These are phyloP conservation scores for Trichomalopsis sarcophagae DNA, from an alignment of 1,140 invertebrate species.

Conservation along the genomic window DNA sequence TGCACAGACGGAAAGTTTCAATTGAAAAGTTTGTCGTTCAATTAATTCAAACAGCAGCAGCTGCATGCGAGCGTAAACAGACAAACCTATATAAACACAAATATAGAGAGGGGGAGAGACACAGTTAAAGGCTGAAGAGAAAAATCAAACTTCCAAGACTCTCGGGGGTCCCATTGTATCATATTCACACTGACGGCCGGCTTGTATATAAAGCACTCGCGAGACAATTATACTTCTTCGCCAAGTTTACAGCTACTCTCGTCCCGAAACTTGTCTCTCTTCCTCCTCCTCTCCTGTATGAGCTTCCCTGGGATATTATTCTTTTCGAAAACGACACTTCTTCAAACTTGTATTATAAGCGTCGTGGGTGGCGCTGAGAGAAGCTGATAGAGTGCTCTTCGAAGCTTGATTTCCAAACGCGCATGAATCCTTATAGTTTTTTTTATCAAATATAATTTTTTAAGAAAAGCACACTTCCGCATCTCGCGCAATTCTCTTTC, in stretches of 20 bases:
- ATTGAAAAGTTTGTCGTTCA: not conserved
- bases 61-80: not conserved
- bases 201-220: not conserved
- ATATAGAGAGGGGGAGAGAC: not conserved
- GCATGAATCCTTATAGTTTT: too few relatives aligned
- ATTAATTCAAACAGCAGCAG: not conserved
- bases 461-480: too few relatives aligned
- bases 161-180: not conserved
- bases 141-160: not conserved
- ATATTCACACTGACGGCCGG: not conserved
- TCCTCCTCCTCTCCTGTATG: not conserved
- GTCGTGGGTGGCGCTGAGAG: not conserved
- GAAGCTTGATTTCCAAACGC: too few relatives aligned
- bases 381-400: not conserved
- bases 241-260: too few relatives aligned
- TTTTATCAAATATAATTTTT: too few relatives aligned
- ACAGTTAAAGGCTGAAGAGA: not conserved
- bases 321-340: not conserved
- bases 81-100: not conserved
- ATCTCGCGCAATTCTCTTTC: too few relatives aligned
- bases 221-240: too few relatives aligned
- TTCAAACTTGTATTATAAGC: not conserved
- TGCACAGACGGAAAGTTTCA: not conserved
- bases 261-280: not conserved
- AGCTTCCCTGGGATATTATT: not conserved